Base-by-base conservation (phyloP, 1,140 invertebrate genomes). In the Drosophila repletoides region DNA sequence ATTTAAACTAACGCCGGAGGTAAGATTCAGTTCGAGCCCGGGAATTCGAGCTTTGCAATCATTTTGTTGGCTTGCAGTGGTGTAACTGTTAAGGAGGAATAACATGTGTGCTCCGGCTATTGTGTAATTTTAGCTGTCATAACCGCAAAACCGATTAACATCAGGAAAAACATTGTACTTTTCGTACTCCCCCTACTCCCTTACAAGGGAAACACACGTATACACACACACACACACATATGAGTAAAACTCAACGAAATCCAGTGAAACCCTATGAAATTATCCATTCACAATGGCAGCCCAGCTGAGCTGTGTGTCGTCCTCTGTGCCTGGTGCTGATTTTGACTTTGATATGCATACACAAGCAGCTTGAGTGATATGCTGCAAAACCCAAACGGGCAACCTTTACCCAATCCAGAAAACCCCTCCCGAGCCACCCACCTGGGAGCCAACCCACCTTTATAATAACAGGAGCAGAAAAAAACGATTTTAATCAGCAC, bases 261-360 rank as follows among this genome's bases (percentile, higher is more conserved):
- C 31, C 9, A n/a, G n/a, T 14, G 21, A 49, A 65, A 49, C 41
- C 31, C 49, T 46, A 4, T 48, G 49, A 84, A 84, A 84, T 86
- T 84, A 86, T 75, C 66, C 79, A 45, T 41, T 58, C 29, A 65
- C 45, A 84, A 72, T 53, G 28, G 45, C 48, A 21, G 17, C 29
- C 43, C 34, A 52, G 31, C 43, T 66, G 17, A 64, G 51, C 61
- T 59, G 49, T 53, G 64, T 45, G 43, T 60, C 48, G 43, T 49
- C 46, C 15, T 24, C 29, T 58, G 58, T 64, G 38, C 52, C 70
- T 52, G 64, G 70, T 69, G 72, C 73, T 86, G 81, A 86, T 87
- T 87, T 71, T 80, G 80, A 86, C 80, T 86, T 86, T 86, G 80
- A 86, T 86, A 86, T 80, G 81, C 79, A 75, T 74, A 79, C 74